A percentile compares a stretch with the other conserved stretches of the same genome.
Evolutionary conservation across 2,113 vertebrate species (phyloP).

Genomic region (Montifringilla adamsi): DNA sequence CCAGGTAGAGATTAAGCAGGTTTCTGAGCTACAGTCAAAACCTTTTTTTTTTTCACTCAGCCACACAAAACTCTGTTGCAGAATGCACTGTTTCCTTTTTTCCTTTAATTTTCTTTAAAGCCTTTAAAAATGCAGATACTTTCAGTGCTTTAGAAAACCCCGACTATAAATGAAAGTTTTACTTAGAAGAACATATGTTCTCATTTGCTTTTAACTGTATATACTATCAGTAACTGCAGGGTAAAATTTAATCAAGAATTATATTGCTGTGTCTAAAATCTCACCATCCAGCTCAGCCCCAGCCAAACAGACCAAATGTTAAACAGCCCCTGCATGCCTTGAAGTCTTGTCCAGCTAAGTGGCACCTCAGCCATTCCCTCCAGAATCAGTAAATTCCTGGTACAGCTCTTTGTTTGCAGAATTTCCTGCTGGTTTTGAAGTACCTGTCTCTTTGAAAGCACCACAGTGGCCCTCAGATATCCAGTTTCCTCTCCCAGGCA

Average conservation of each 20-base stretch:
- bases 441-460: background rate
- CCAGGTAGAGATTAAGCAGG: background rate
- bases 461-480: background rate
- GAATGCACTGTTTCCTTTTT: background rate
- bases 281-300: background rate
- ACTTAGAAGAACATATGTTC: background rate
- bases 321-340: background rate
- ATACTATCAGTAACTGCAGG: background rate
- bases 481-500: background rate
- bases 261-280: background rate
- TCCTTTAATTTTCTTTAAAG: background rate
- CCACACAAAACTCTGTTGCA: background rate
- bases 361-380: background rate
- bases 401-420: background rate
- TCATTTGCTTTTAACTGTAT: background rate
- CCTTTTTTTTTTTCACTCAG: background rate
- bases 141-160: background rate
- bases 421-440: background rate
- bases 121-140: background rate
- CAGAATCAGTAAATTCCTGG: background rate
- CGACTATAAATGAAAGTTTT: background rate
- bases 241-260: slow-evolving; percentile 27
- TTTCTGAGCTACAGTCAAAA: background rate
- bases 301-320: background rate
- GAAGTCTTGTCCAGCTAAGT: background rate